phyloP scores from a whole-genome alignment of 2,797 vertebrate genomes.

The Poeciliopsis turneri region DNA sequence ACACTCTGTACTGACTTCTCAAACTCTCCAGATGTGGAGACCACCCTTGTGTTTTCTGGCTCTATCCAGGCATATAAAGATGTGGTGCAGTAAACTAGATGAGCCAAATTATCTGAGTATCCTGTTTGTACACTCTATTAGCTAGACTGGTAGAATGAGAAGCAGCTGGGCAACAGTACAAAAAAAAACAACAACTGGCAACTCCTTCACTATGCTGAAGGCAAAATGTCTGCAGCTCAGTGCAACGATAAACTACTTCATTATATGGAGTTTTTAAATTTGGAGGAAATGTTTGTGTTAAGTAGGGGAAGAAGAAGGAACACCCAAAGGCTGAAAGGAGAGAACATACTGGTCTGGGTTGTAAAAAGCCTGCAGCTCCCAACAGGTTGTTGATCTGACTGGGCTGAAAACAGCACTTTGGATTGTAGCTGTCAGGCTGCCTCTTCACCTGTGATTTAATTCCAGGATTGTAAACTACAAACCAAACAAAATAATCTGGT shows the following conservation, averaged over 20 bases:
- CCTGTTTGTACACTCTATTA: conserved; percentile 48
- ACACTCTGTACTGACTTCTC: conserved; percentile 16
- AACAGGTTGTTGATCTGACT: conserved; percentile 28
- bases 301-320: conserved; percentile 26
- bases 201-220: conserved; percentile 53
- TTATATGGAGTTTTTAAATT: conserved; percentile 61
- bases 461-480: conserved; percentile 9
- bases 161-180: conserved; percentile 68
- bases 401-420: conserved; percentile 22
- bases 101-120: conserved; percentile 59
- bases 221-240: conserved; percentile 46
- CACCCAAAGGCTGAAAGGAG: conserved; percentile 28
- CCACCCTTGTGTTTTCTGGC: conserved; percentile 47
- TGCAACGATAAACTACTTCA: conserved; percentile 65
- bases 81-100: conserved; percentile 44
- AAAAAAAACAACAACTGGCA: conserved; percentile 52
- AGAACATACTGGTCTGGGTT: conserved; percentile 18
- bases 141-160: conserved; percentile 46
- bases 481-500: not conserved
- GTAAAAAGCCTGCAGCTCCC: conserved; percentile 39
- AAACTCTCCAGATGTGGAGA: conserved; percentile 44
- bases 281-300: conserved; percentile 49
- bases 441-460: not conserved
- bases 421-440: conserved; percentile 9
- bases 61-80: conserved; percentile 52